A percentile compares a stretch with the other conserved stretches of the same genome.
Conservation (phyloP, 2,797 vertebrate species). For the Lacerta viridis region DNA sequence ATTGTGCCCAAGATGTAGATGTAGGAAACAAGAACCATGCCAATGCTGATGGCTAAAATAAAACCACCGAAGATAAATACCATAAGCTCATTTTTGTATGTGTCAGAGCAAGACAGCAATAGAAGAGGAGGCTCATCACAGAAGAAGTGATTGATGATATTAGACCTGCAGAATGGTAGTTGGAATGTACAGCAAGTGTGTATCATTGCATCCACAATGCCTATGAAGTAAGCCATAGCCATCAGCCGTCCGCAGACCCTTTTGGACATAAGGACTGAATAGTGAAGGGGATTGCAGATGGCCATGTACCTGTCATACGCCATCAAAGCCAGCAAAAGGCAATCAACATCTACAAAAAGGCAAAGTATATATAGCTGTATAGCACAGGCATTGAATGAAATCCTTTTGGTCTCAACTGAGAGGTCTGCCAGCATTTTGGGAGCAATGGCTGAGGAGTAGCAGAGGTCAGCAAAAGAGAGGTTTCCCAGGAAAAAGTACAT, state of each 20-base stretch:
- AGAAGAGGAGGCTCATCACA: slow-evolving; percentile 71
- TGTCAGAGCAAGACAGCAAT: slow-evolving; percentile 70
- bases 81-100: slow-evolving; percentile 61
- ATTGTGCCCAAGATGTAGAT: slow-evolving; percentile 56
- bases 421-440: slow-evolving; percentile 36
- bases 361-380: slow-evolving; percentile 70
- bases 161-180: slow-evolving; percentile 69
- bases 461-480: slow-evolving; percentile 13
- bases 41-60: slow-evolving; percentile 65
- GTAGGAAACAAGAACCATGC: slow-evolving; percentile 67
- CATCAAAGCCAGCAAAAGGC: slow-evolving; percentile 73
- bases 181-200: slow-evolving; percentile 70
- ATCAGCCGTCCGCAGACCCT: slow-evolving; percentile 63
- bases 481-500: slow-evolving; percentile 39
- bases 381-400: slow-evolving; percentile 70
- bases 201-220: slow-evolving; percentile 66
- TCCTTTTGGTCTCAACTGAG: slow-evolving; percentile 53
- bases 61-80: slow-evolving; percentile 63
- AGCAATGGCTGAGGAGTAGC: slow-evolving; percentile 33
- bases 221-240: slow-evolving; percentile 58
- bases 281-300: slow-evolving; percentile 74
- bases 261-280: slow-evolving; percentile 69
- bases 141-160: slow-evolving; percentile 70
- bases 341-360: slow-evolving; percentile 60
- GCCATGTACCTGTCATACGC: slow-evolving; percentile 75